Evolutionary conservation across 2,797 vertebrate genomes (phyloP).

Genomic region (Atherinosoma microstoma): DNA sequence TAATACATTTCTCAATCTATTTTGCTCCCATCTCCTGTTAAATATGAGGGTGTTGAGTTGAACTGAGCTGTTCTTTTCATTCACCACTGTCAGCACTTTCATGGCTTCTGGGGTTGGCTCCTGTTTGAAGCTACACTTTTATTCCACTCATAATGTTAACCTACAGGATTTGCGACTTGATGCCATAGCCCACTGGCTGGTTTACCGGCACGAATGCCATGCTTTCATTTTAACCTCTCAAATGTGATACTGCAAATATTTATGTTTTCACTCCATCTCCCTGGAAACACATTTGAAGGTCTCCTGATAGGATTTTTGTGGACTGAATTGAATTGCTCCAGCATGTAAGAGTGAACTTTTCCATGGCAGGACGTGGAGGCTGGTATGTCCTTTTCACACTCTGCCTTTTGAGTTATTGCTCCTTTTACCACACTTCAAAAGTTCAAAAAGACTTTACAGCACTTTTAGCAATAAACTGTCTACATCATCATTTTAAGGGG

Average conservation of each 20-base stretch:
- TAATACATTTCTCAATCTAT: neutral
- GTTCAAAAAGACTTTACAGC: neutral
- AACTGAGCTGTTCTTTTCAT: conserved; percentile 34
- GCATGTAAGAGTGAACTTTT: conserved; percentile 69
- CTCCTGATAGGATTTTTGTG: conserved; percentile 71
- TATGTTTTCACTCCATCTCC: conserved; percentile 72
- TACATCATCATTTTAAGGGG: neutral
- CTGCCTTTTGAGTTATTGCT: conserved; percentile 12
- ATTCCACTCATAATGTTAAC: conserved; percentile 71
- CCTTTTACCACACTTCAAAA: neutral
- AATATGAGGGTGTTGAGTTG: conserved; percentile 16
- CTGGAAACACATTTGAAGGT: conserved; percentile 74
- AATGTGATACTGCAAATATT: conserved; percentile 81
- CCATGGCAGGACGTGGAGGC: conserved; percentile 63
- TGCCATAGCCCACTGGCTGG: conserved; percentile 56
- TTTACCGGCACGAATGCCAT: conserved; percentile 62
- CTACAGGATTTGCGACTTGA: conserved; percentile 52
- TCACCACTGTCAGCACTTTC: conserved; percentile 57
- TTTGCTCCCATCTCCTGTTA: conserved; percentile 21
- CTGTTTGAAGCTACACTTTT: conserved; percentile 60
- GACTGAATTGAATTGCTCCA: conserved; percentile 71
- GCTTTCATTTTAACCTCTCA: conserved; percentile 74
- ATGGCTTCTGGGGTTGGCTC: conserved; percentile 50
- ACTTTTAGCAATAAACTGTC: neutral
- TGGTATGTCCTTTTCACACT: conserved; percentile 43